phyloP scores from a whole-genome alignment of 2,113 vertebrate genomes.

The Maylandia zebra region DNA sequence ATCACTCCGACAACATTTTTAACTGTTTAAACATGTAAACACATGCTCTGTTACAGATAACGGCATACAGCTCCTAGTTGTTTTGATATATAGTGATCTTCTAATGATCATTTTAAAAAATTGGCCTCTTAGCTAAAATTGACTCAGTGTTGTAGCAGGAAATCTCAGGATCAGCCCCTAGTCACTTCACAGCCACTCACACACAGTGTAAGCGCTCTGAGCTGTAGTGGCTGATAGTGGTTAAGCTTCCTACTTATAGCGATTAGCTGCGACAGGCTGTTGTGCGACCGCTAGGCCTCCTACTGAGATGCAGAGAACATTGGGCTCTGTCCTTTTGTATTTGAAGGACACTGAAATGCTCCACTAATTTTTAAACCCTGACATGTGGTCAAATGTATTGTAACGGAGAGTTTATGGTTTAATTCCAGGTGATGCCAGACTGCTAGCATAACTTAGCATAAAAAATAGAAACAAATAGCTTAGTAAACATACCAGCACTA shows the following conservation, averaged over 20 bases:
- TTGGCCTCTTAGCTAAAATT: not conserved
- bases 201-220: not conserved
- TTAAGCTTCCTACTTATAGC: constrained; percentile 28
- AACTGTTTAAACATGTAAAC: not conserved
- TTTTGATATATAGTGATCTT: not conserved
- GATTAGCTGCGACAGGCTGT: constrained; percentile 33
- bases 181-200: not conserved
- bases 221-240: constrained; percentile 2
- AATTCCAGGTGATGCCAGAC: not conserved
- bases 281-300: not conserved
- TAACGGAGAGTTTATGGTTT: not conserved
- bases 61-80: not conserved
- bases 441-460: not conserved
- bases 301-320: not conserved
- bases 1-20: not conserved
- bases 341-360: not conserved
- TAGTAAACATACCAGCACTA: not conserved
- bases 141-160: not conserved
- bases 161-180: not conserved
- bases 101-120: not conserved
- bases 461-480: not conserved
- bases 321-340: not conserved
- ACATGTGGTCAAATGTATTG: not conserved
- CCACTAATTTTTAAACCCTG: not conserved
- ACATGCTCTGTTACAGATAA: not conserved